Base-by-base conservation (phyloP, 1,140 invertebrate genomes). In the Tetramorium alpestre region DNA sequence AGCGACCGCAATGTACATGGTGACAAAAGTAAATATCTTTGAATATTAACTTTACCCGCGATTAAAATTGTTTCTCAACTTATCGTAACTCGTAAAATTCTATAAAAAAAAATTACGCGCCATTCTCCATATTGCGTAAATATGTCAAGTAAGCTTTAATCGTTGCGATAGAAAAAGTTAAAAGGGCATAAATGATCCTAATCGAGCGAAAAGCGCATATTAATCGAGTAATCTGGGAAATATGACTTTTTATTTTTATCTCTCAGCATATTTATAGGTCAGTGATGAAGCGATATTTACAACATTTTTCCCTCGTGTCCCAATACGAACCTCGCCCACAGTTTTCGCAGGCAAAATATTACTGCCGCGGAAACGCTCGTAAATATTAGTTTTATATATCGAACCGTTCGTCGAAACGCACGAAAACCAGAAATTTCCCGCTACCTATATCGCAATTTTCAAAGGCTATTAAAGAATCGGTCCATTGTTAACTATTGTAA, bases 331-430 rank as follows among this genome's bases (percentile, higher is more conserved):
- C 69, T 69, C 49, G 75, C 11, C 47, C 38, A 33, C 81, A 13
- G 44, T 75, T 75, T 87, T 69, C 38, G 41, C 70, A 38, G n/a
- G 49, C 69, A 65, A 85, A 85, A 87, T 85, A 76, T 87, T 85
- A 87, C 81, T 76, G 18, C 38, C 60, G 49, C 28, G 70, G 60
- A 69, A 85, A 58, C 81, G 60, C 86, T 87, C 86, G 81, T 87
- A 87, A 87, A 87, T 87, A 87, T 85, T 76, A 85, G 80, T 75
- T 84, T 85, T 65, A 65, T 65, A 65, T 73, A 85, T 85, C 69
- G 69, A 41, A 41, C 51, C 8, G 73, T 33, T 65, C 51, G 81
- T 51, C 62, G 25, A 44, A 47, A 70, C 41, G 49, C 80, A 84
- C 62, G 49, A 87, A 84, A 87, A 84, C 62, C 70, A 76, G 62